Conservation (phyloP, 2,113 vertebrate species). For the Anguilla rostrata region DNA sequence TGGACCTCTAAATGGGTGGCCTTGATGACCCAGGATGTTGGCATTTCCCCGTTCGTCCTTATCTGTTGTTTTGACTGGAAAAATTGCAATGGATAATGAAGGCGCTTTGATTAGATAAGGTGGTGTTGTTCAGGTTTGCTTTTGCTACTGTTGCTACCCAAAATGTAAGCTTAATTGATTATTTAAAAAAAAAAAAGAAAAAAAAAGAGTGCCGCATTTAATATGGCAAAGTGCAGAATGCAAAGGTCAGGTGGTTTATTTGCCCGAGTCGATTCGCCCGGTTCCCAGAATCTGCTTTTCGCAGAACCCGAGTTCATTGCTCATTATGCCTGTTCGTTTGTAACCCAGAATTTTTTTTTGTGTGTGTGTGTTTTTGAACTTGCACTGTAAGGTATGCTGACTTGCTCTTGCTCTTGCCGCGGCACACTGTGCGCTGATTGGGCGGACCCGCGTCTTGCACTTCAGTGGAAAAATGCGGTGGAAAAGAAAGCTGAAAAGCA, state of each 20-base stretch:
- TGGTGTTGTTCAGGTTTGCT: not conserved
- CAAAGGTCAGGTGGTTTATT: slow-evolving; percentile 43
- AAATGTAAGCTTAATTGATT: not conserved
- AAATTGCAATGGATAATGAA: not conserved
- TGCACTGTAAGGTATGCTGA: not conserved
- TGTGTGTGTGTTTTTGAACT: slow-evolving; percentile 41
- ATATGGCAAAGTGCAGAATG: not conserved
- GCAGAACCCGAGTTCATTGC: slow-evolving; percentile 45
- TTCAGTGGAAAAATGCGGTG: not conserved
- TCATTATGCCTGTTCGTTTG: not conserved
- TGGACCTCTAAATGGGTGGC: not conserved
- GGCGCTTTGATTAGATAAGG: not conserved
- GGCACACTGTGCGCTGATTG: not conserved
- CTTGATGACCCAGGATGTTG: not conserved
- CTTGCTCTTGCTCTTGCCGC: not conserved
- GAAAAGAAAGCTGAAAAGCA: too few relatives aligned
- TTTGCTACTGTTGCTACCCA: not conserved
- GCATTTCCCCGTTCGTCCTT: not conserved
- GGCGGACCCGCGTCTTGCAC: not conserved
- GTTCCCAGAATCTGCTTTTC: slow-evolving; percentile 60
- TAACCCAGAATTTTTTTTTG: slow-evolving; percentile 16
- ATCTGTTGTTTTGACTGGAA: slow-evolving; percentile 8
- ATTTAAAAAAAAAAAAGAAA: not conserved
- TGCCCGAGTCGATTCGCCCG: slow-evolving; percentile 30
- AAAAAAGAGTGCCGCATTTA: not conserved